Evolutionary conservation across 2,888 invertebrate genomes (phyloP), one percentile per base, ranked within the genome.

Genomic region (Scelioninae gen. 2): DNA sequence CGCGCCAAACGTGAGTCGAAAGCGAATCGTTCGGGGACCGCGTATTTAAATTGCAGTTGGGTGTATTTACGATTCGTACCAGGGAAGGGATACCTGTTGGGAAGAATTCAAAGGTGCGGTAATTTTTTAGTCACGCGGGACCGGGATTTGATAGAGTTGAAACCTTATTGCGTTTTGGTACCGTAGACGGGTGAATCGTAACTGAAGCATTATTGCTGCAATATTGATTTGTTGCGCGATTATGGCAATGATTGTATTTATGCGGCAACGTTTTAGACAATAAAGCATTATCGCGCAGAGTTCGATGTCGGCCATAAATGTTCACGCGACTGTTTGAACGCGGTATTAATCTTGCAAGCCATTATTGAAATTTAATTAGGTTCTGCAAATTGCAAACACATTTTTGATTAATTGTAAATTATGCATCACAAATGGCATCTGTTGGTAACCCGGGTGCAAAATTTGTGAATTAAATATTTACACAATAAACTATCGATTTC

Each of bases 171-270:
- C 39, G 13, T 28, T 41, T 31, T 19, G 16, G 43, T 11, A 13
- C 11, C 35, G n/a, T n/a, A n/a, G n/a, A 16, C 11, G 33, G 31
- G 18, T 4, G 43, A 41, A 35, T n/a, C 4, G 33, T 33, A 45
- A 53, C 45, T 48, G 48, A 15, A n/a, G 45, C 53, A 33, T 64
- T 43, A 53, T 53, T 35, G 53, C n/a, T 57, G 43, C 11, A 43
- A 31, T 43, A 43, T 43, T 11, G 31, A 57, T 43, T 60, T 60
- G 28, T 16, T 48, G 5, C 22, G 39, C 33, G 35, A 60, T 31
- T 31, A 31, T 31, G 4, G 31, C 31, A 31, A 2, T 39, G 25
- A 48, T 60, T 39, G 13, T 19, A 3, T 46, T 46, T 46, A 22
- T 58, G 22, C 22, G 3, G 25, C 18, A 39, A 31, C 9, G 25